Evolutionary conservation across 2,113 vertebrate genomes (phyloP), one percentile per base, ranked within the genome.

Genomic region (Cricetomys ansorgei): DNA sequence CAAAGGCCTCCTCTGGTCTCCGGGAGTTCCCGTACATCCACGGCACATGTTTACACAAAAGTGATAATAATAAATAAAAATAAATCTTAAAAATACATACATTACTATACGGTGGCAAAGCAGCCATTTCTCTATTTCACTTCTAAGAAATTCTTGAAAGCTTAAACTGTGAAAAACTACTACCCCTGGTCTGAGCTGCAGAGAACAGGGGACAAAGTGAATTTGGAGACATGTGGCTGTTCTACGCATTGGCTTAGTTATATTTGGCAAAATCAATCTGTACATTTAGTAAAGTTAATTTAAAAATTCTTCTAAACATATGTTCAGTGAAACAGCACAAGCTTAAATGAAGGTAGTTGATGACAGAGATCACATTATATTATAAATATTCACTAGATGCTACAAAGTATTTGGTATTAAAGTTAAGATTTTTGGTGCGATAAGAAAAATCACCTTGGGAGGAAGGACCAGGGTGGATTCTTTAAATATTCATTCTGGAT

Each of bases 351-450:
- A 92, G 57, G 45, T 8, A 95, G n/a, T 43, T 92, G 67, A 96
- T 80, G n/a, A 72, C 55, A 92, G 8, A 89, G n/a, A 69, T 4
- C 9, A 55, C 29, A 48, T 77, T 96, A 76, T 75, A 79, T 77
- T 96, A 72, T 79, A 92, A 95, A 72, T 62, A 72, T 85, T 96
- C 87, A 73, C 48, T 67, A 77, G 48, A 57, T 72, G 25, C 11
- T 85, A 92, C 37, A 79, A 88, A 95, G 43, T 88, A 95, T 62
- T 88, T 80, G 62, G 27, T 48, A 92, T 23, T 95, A 89, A 95
- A 89, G 40, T 85, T 90, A 76, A 70, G 5, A 95, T 40, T 16
- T 95, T 81, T 67, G 40, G 62, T 43, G 25, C n/a, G 59, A 80
- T 62, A 85, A 92, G 5, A 95, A 15, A 90, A 95, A 70, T 69